Conservation (phyloP, 2,888 invertebrate genomes). For the Notocelia uddmanniana region DNA sequence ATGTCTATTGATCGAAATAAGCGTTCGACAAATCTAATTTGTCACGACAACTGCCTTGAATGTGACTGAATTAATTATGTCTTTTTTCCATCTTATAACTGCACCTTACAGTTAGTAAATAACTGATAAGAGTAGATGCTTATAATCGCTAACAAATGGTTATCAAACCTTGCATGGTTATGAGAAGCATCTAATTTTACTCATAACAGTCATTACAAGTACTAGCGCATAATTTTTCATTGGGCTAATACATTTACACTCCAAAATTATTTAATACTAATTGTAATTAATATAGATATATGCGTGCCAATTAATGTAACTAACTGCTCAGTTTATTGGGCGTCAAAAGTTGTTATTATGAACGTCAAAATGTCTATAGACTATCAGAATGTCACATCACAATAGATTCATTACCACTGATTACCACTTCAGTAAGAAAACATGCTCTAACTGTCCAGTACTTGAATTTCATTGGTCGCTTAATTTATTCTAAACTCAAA, state of each 20-base stretch:
- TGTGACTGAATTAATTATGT: too few relatives aligned
- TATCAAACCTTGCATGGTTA: too few relatives aligned
- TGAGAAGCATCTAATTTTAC: too few relatives aligned
- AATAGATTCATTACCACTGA: constrained; percentile 22
- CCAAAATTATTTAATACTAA: not conserved
- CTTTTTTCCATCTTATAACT: too few relatives aligned
- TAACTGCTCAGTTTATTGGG: not conserved
- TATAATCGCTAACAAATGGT: too few relatives aligned
- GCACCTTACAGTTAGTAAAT: too few relatives aligned
- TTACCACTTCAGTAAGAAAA: constrained; percentile 1
- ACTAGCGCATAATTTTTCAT: too few relatives aligned
- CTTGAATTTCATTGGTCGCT: constrained; percentile 25
- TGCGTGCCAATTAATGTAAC: not conserved
- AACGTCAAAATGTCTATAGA: not conserved
- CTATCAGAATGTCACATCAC: constrained; percentile 4
- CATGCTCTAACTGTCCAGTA: constrained; percentile 9
- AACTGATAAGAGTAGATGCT: too few relatives aligned
- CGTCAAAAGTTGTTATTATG: not conserved
- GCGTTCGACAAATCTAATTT: too few relatives aligned
- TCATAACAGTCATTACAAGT: too few relatives aligned
- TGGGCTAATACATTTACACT: not conserved
- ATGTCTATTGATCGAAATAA: too few relatives aligned
- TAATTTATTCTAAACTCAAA: constrained; percentile 43
- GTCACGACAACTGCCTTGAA: too few relatives aligned
- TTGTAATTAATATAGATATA: not conserved